These are phyloP conservation scores for Gonatopus flavifemur DNA, from an alignment of 1,140 invertebrate genomes.

Conservation along the genomic window DNA sequence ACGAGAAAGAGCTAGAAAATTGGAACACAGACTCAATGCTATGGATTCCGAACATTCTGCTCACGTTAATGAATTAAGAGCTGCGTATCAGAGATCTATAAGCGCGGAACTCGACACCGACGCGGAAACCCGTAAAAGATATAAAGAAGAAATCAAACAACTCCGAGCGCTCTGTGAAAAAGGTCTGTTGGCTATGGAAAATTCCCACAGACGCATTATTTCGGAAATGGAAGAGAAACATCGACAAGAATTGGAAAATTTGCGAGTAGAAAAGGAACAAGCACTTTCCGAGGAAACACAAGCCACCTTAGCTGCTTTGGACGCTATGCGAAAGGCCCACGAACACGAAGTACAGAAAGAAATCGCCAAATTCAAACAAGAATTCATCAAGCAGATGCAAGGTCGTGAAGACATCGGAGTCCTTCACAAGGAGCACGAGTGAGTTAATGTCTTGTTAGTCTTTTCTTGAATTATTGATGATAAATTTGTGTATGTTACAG, in stretches of 20 bases:
- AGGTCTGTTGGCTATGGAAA: slow-evolving; percentile 83
- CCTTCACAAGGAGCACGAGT: slow-evolving; percentile 65
- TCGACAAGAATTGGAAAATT: slow-evolving; percentile 70
- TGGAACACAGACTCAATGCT: slow-evolving; percentile 69
- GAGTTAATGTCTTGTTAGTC: slow-evolving; percentile 31
- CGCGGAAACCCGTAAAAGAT: slow-evolving; percentile 72
- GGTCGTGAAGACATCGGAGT: slow-evolving; percentile 62
- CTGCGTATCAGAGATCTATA: slow-evolving; percentile 68
- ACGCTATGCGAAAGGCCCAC: slow-evolving; percentile 91
- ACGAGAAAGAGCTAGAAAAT: slow-evolving; percentile 64
- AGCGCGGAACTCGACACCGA: slow-evolving; percentile 57
- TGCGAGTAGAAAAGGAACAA: slow-evolving; percentile 82
- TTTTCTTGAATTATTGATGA: slow-evolving; percentile 1
- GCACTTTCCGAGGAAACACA: slow-evolving; percentile 88
- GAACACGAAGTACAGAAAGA: slow-evolving; percentile 87
- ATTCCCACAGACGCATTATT: slow-evolving; percentile 81
- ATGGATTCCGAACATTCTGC: slow-evolving; percentile 77
- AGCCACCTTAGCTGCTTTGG: slow-evolving; percentile 77
- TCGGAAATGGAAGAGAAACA: slow-evolving; percentile 85
- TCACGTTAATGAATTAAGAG: slow-evolving; percentile 72
- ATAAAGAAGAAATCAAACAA: slow-evolving; percentile 86
- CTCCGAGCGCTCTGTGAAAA: slow-evolving; percentile 82
- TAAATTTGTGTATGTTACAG: slow-evolving; percentile 47
- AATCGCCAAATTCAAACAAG: slow-evolving; percentile 83
- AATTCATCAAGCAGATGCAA: slow-evolving; percentile 76